Conservation (phyloP, 2,797 vertebrate species). For the Chaenodraco wilsoni region DNA sequence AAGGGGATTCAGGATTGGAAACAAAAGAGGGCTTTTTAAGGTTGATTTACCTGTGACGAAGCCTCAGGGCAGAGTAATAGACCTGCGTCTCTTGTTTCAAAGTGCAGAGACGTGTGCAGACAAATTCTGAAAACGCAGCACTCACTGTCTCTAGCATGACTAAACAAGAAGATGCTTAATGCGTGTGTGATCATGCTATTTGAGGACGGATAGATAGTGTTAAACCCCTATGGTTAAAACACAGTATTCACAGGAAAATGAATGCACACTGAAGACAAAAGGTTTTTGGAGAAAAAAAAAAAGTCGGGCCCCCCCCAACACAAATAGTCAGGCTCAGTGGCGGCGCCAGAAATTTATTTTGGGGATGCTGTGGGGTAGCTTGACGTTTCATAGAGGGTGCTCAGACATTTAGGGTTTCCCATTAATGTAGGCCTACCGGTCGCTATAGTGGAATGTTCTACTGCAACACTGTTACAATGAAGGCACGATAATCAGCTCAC, state of each 20-base stretch:
- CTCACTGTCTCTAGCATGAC: slow-evolving; percentile 4
- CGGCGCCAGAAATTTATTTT: too few relatives aligned
- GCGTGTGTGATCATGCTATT: neutral
- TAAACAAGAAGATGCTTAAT: neutral
- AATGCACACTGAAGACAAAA: slow-evolving; percentile 1
- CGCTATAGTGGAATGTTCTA: too few relatives aligned
- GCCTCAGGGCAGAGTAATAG: slow-evolving; percentile 27
- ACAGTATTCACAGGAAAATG: slow-evolving; percentile 3
- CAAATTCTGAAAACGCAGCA: slow-evolving; percentile 14
- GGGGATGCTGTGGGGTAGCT: too few relatives aligned
- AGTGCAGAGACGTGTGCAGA: slow-evolving; percentile 52
- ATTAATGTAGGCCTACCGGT: too few relatives aligned
- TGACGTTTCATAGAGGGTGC: too few relatives aligned
- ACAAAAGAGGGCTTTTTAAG: slow-evolving; percentile 37
- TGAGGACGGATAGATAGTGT: neutral
- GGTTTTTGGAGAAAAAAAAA: neutral
- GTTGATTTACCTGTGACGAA: slow-evolving; percentile 26
- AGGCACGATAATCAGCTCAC: too few relatives aligned
- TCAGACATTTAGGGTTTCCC: too few relatives aligned
- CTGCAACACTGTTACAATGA: too few relatives aligned
- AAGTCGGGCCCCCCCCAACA: too few relatives aligned
- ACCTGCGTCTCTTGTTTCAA: slow-evolving; percentile 16
- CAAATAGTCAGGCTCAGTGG: too few relatives aligned
- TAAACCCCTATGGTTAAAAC: neutral
- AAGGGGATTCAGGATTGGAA: slow-evolving; percentile 19